A percentile compares a stretch with the other conserved stretches of the same genome.
phyloP scores from a whole-genome alignment of 2,797 vertebrate species.

The Protosalanx chinensis region DNA sequence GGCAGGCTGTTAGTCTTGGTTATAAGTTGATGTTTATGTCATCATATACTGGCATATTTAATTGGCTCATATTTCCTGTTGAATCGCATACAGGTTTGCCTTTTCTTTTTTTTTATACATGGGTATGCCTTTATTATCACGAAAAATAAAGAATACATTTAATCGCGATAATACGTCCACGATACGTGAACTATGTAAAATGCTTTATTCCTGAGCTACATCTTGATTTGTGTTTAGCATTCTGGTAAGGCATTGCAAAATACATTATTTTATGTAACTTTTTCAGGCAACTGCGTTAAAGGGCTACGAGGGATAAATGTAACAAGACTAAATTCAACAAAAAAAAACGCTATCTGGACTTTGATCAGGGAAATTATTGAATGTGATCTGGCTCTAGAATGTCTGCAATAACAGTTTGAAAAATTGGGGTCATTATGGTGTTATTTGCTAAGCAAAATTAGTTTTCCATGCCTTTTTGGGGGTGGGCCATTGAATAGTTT shows the following conservation, averaged over 20 bases:
- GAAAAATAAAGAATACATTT: slow-evolving; percentile 43
- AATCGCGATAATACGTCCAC: slow-evolving; percentile 34
- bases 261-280: slow-evolving; percentile 30
- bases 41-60: slow-evolving; percentile 10
- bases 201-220: too few species aligned
- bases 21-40: slow-evolving; percentile 7
- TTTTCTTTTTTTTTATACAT: slow-evolving; percentile 36
- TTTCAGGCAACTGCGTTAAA: slow-evolving; percentile 45
- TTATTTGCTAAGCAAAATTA: slow-evolving; percentile 55
- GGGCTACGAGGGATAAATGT: slow-evolving; percentile 20
- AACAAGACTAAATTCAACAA: neutral
- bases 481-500: slow-evolving; percentile 23
- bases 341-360: neutral
- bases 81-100: slow-evolving; percentile 45
- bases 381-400: slow-evolving; percentile 31
- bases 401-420: slow-evolving; percentile 62
- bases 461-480: slow-evolving; percentile 29
- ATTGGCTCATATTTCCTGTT: slow-evolving; percentile 10
- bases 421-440: slow-evolving; percentile 36
- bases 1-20: slow-evolving; percentile 18
- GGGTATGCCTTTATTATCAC: slow-evolving; percentile 46
- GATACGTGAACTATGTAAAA: too few species aligned
- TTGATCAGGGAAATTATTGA: slow-evolving; percentile 4
- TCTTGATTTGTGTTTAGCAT: slow-evolving; percentile 13
- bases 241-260: slow-evolving; percentile 20